phyloP scores from a whole-genome alignment of 1,140 invertebrate genomes.

The Pentalonia nigronervosa region DNA sequence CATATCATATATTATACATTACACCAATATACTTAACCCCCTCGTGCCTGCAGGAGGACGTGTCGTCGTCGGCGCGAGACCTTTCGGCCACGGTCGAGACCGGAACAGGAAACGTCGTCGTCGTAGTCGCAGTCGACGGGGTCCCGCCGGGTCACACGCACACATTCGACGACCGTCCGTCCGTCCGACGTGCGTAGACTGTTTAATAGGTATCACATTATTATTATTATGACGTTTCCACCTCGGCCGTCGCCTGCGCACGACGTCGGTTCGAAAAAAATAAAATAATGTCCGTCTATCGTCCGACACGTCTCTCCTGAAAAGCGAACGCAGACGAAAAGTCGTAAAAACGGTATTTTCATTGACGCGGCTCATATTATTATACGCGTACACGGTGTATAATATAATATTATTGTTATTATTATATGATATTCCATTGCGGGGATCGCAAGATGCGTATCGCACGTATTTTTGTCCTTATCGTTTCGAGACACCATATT shows the following conservation, averaged over 20 bases:
- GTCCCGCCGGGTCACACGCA: slow-evolving; percentile 38
- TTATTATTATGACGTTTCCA: background rate
- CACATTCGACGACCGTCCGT: background rate
- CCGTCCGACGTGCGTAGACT: slow-evolving; percentile 27
- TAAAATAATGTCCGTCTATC: background rate
- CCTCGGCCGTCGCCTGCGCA: background rate
- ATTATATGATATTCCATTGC: background rate
- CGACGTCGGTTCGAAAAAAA: background rate
- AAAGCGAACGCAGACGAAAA: background rate
- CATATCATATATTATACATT: background rate
- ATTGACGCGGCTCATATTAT: background rate
- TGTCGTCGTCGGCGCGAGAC: slow-evolving; percentile 8
- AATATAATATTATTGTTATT: too few species aligned
- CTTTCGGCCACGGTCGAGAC: slow-evolving; percentile 35
- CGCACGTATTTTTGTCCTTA: background rate
- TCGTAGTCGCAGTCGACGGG: background rate
- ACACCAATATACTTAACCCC: background rate
- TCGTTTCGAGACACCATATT: background rate
- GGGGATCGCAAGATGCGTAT: background rate
- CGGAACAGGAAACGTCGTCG: slow-evolving; percentile 35
- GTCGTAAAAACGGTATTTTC: background rate
- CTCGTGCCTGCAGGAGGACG: background rate
- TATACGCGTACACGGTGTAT: background rate
- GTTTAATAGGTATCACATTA: slow-evolving; percentile 7
- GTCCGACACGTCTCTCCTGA: background rate